Base-by-base conservation (phyloP, 1,140 invertebrate genomes). In the Pseudomyrmex gracilis region DNA sequence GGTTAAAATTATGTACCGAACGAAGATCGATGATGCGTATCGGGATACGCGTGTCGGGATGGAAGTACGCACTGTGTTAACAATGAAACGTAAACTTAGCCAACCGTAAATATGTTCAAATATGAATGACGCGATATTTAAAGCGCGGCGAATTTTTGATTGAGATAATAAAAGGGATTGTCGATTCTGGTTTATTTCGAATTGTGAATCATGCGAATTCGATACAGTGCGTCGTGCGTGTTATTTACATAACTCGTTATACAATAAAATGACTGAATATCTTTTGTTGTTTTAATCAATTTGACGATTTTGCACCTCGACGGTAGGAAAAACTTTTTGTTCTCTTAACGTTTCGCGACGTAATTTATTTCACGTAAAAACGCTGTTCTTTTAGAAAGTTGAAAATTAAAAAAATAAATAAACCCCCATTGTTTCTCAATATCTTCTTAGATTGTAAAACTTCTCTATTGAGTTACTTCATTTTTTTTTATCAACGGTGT, bases 81-180 rank as follows among this genome's bases (percentile, higher is more conserved):
- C 76, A 80, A 78, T 78, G 53, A 78, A 80, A 71, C 53, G n/a
- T 80, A 80, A 80, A 80, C 66, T 70, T 80, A 80, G 43, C 24
- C 76, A n/a, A 80, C 43, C 43, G 22, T 80, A 80, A 80, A 80
- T 80, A 80, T 47, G 66, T 47, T 80, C 64, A 71, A 80, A 80
- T 80, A 80, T 71, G 43, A 80, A 80, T 71, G 66, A 80, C 34
- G 53, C 53, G 43, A 58, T 70, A 47, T 71, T 34, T 34, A 34
- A 47, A 60, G 60, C n/a, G 34, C 20, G 24, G 2, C 53, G 55
- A 58, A n/a, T 24, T 34, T 34, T 34, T 34, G 34, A 53, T 24
- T 20, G 9, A 53, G n/a, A 71, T 80, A 80, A 80, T 70, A 55
- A 71, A 70, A 71, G 20, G 15, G 43, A 78, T 78, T 80, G 71